These are phyloP conservation scores for Patella pellucida DNA, from an alignment of 2,888 invertebrate species.

Conservation along the genomic window DNA sequence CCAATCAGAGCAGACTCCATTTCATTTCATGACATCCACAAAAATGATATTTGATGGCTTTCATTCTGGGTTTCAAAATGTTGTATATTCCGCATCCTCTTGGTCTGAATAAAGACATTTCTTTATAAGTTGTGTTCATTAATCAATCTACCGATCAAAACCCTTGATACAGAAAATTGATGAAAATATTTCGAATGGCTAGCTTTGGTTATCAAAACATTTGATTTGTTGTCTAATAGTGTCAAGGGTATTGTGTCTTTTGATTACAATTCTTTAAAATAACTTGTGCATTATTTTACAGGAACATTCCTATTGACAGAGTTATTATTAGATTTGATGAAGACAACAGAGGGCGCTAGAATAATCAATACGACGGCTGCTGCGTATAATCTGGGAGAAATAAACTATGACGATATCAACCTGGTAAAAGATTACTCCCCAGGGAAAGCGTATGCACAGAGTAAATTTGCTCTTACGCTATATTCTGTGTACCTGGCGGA, in stretches of 20 bases:
- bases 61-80: too few relatives aligned
- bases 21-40: too few relatives aligned
- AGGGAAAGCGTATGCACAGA: slow-evolving; percentile 62
- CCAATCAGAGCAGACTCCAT: too few relatives aligned
- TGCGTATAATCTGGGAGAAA: slow-evolving; percentile 62
- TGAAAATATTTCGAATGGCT: too few relatives aligned
- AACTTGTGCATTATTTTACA: slow-evolving; percentile 34
- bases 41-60: too few relatives aligned
- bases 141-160: too few relatives aligned
- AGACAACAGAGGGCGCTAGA: slow-evolving; percentile 55
- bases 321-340: slow-evolving; percentile 63
- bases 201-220: too few relatives aligned
- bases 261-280: not conserved
- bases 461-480: slow-evolving; percentile 67
- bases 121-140: too few relatives aligned
- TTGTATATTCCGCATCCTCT: too few relatives aligned
- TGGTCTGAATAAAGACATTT: too few relatives aligned
- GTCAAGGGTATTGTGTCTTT: not conserved
- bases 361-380: slow-evolving; percentile 66
- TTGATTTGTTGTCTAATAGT: too few relatives aligned
- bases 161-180: too few relatives aligned
- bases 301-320: slow-evolving; percentile 69
- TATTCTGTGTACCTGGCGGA: slow-evolving; percentile 62
- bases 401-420: slow-evolving; percentile 65
- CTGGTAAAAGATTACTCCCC: slow-evolving; percentile 51